Base-by-base conservation (phyloP, 2,113 vertebrate species). In the Prunella himalayana region DNA sequence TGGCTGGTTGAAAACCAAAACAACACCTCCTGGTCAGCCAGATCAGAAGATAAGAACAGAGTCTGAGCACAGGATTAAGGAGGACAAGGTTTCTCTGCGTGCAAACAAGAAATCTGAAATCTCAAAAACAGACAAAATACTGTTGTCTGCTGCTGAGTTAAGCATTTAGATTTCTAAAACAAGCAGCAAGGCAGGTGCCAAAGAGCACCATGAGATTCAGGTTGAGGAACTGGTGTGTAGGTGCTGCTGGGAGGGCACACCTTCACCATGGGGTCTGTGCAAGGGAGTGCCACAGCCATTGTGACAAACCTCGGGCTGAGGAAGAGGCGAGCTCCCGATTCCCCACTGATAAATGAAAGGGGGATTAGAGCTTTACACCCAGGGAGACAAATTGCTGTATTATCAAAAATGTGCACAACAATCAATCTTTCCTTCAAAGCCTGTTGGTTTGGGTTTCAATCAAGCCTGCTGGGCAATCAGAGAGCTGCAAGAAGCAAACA, bases 341-440 rank as follows among this genome's bases (percentile, higher is more conserved):
- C 44, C 50, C 68, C 37, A 47, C 50, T 56, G 79, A 82, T 49
- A 96, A 91, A 68, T 81, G 59, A 76, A 61, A 42, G 17, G 12
- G 23, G 44, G 15, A 61, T 88, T 72, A 71, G 24, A 76, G 57
- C 30, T 78, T 35, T 91, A 79, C 13, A 75, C 59, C 81, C 50
- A 53, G 47, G 65, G 75, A 93, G 64, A 70, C 37, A 93, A 93
- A 95, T 59, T 2, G 11, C 63, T 70, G 56, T 28, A 44, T 77
- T 90, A 71, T 66, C 79, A 90, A 80, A 95, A 90, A 70, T 28
- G 51, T 13, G 3, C 59, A 85, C 89, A 88, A 90, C 94, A 86
- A 90, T 78, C 88, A 86, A 63, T 93, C 91, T 90, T 71, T 82
- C 60, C 44, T 49, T 95, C 85, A 93, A 68, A 95, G 68, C 50